Percentiles rank a stretch among this genome's conserved stretches.
These are phyloP conservation scores for Drosophila watanabei DNA, from an alignment of 1,140 invertebrate species.

Conservation along the genomic window DNA sequence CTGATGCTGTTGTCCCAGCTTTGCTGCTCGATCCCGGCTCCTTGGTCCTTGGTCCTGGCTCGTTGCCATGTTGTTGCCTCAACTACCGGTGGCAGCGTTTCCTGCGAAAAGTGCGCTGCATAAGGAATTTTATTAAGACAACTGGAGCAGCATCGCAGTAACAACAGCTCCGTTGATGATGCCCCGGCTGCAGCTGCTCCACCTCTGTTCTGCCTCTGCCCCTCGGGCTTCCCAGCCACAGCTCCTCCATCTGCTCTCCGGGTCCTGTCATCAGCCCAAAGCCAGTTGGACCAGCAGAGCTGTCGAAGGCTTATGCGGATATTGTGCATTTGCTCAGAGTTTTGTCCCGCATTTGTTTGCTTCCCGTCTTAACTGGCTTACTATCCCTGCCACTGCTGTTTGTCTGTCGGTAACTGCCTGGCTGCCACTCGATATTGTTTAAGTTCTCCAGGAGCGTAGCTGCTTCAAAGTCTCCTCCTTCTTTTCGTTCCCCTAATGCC, in stretches of 20 bases:
- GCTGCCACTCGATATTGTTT: conserved; percentile 51
- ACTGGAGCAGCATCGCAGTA: conserved; percentile 46
- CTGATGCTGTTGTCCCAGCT: conserved; percentile 37
- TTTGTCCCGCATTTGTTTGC: conserved; percentile 74
- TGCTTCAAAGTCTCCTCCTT: not conserved
- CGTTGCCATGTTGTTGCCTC: conserved; percentile 26
- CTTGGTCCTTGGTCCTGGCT: conserved; percentile 8
- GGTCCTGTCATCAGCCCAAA: conserved; percentile 35
- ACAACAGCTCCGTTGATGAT: conserved; percentile 67
- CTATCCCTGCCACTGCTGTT: conserved; percentile 47
- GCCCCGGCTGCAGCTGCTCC: conserved; percentile 27
- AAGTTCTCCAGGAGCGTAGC: conserved; percentile 37
- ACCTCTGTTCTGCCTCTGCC: not conserved
- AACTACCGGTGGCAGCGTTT: conserved; percentile 62
- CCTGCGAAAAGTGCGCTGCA: conserved; percentile 77
- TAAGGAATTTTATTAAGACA: conserved; percentile 82
- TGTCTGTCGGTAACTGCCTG: conserved; percentile 50
- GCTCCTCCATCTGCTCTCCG: conserved; percentile 2
- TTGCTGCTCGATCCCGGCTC: conserved; percentile 18
- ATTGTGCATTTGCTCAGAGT: conserved; percentile 77
- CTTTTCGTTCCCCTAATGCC: conserved; percentile 17
- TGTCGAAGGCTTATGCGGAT: conserved; percentile 81
- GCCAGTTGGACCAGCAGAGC: conserved; percentile 45
- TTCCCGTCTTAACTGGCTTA: conserved; percentile 74
- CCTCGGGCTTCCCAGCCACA: not conserved